Evolutionary conservation across 2,888 invertebrate species (phyloP), one percentile per base, ranked within the genome.

Genomic region (Lucinisca nassula): DNA sequence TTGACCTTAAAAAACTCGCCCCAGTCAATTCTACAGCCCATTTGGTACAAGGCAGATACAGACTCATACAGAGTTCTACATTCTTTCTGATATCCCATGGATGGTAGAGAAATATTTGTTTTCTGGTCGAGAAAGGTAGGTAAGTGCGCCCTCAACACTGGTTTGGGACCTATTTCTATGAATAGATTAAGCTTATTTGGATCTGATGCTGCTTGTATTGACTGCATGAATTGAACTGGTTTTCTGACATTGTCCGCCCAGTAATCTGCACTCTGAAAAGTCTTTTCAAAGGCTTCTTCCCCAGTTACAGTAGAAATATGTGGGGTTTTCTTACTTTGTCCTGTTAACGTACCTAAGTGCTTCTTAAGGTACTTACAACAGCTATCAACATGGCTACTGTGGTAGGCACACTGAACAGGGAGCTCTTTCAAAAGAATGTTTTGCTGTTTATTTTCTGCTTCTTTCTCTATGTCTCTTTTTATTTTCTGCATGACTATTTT

Each of bases 111-210:
- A 17, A 77, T 40, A 12, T 32, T 40, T 24, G 40, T 21, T 27
- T 30, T 70, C 40, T 80, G 74, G 3, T 74, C 74, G 10, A 88
- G 24, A 35, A 87, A 84, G 6, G 40, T 67, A 10, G 40, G 30
- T 6, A 85, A 45, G 61, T 89, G 89, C 1, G 84, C 85, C 24
- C 58, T 55, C 1, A 89, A 75, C 0, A 87, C 93, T 17, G 94
- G 93, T 61, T 83, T 90, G 35, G 94, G 94, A 12, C 94, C 94
- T 32, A 95, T 92, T 82, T 95, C 95, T 10, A 95, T 49, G 83
- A 92, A 91, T 8, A 94, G 72, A 74, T 90, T 92, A n/a, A 73
- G 79, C 0, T 70, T 77, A 1, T 74, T 81, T 32, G 73, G 61
- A 0, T 82, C 45, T 1, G 80, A 75, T 8, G 90, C 78, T 38